Evolutionary conservation across 2,797 vertebrate genomes (phyloP).

Genomic region (Cossypha heuglini): DNA sequence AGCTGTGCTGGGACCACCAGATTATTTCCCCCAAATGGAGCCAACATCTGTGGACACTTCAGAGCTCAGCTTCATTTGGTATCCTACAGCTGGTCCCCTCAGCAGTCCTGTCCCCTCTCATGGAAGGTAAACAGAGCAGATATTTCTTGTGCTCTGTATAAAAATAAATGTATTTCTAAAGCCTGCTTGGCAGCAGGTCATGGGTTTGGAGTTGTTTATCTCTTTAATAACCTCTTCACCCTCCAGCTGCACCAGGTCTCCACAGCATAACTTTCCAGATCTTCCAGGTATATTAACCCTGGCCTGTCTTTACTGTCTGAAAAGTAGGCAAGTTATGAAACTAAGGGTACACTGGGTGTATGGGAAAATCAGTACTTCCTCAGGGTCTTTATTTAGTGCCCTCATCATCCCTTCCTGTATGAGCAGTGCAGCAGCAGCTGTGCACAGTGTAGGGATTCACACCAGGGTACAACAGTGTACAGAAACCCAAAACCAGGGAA

Average conservation of each 20-base stretch:
- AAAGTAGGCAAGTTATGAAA: not conserved
- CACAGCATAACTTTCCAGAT: not conserved
- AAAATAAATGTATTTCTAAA: not conserved
- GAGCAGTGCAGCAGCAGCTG: not conserved
- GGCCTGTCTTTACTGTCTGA: not conserved
- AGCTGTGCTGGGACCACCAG: not conserved
- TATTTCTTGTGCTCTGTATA: not conserved
- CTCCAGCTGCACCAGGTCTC: not conserved
- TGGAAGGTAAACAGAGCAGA: not conserved
- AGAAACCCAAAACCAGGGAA: not conserved
- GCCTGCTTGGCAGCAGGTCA: not conserved
- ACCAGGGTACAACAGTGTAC: not conserved
- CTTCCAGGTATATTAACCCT: not conserved
- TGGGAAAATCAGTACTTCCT: not conserved
- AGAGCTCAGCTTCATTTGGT: not conserved
- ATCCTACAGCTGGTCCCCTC: not conserved
- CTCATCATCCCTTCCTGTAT: not conserved
- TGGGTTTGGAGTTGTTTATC: not conserved
- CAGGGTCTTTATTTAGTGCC: not conserved
- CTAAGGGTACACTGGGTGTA: not conserved
- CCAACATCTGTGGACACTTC: not conserved
- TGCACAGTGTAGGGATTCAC: not conserved
- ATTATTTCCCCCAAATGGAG: not conserved
- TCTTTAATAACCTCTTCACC: not conserved
- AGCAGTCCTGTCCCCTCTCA: not conserved